Evolutionary conservation across 1,140 invertebrate species (phyloP), one percentile per base, ranked within the genome.

Genomic region (Panulirus ornatus): DNA sequence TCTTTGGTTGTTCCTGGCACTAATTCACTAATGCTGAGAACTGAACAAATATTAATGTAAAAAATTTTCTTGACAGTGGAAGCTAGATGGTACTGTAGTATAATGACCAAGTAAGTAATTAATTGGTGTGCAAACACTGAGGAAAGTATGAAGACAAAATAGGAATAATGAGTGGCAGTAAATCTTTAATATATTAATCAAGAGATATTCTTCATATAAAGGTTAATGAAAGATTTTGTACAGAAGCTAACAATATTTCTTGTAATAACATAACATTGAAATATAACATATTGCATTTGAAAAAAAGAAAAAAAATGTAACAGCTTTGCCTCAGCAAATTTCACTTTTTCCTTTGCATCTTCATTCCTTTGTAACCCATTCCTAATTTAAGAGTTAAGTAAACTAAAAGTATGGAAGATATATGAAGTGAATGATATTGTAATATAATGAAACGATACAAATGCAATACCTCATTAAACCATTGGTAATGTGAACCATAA

Each of bases 221-320:
- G 58, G 79, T 47, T 83, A 70, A 84, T 84, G 19, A 84, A 66
- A 84, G 34, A 40, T 2, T 40, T 5, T n/a, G 6, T 79, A 40
- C 34, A 63, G 16, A 84, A 44, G 30, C 36, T 84, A 84, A 84
- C 82, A 84, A 84, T 44, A 66, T 83, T 84, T 47, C 73, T 88
- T 84, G 44, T 71, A 76, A 54, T 88, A 88, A 88, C 85, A 79
- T 88, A 88, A 88, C 75, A 44, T 63, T 54, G 70, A 78, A 87
- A 58, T 66, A 40, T 76, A 88, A 81, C 75, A 88, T 87, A 78
- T 88, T 86, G 71, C 73, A 78, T 88, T 40, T 58, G 22, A 22
- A 40, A 36, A 36, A n/a, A 79, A 47, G 44, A 88, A 9, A n/a
- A 34, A 16, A 51, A 30, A 38, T 54, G 76, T 54, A 86, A 40